Conservation (phyloP, 1,140 invertebrate genomes). For the Thaumatotibia leucotreta region DNA sequence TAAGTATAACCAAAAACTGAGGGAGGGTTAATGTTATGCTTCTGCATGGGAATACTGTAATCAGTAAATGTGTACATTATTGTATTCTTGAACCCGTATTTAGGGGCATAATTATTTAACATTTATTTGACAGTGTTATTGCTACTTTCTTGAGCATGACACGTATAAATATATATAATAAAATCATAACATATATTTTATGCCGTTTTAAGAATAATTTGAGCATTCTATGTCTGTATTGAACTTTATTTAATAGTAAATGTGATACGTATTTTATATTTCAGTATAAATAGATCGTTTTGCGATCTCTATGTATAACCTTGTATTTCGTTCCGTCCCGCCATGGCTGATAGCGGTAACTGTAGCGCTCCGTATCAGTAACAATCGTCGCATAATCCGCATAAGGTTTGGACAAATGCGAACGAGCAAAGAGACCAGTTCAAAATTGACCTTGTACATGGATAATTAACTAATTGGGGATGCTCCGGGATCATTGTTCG, state of each 20-base stretch:
- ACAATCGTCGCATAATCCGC: neutral
- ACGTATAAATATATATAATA: neutral
- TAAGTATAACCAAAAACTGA: constrained; percentile 72
- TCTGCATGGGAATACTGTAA: neutral
- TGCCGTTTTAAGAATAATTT: neutral
- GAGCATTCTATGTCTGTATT: neutral
- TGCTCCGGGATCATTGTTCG: neutral
- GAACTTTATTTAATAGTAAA: neutral
- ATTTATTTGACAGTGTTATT: constrained; percentile 25
- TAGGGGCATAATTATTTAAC: constrained; percentile 22
- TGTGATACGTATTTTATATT: neutral
- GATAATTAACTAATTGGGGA: too few relatives aligned
- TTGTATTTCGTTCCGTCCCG: neutral
- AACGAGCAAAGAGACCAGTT: neutral
- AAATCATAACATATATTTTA: neutral
- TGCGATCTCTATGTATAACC: neutral
- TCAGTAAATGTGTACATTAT: neutral
- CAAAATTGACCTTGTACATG: too few relatives aligned
- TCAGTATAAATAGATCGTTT: neutral
- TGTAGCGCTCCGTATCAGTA: neutral
- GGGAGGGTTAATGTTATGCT: neutral
- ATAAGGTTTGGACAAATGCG: neutral
- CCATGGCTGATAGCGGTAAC: neutral
- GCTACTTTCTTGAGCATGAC: constrained; percentile 23
- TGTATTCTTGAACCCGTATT: neutral